These are phyloP conservation scores for Atrichornis clamosus DNA, from an alignment of 2,113 vertebrate species.

Conservation along the genomic window DNA sequence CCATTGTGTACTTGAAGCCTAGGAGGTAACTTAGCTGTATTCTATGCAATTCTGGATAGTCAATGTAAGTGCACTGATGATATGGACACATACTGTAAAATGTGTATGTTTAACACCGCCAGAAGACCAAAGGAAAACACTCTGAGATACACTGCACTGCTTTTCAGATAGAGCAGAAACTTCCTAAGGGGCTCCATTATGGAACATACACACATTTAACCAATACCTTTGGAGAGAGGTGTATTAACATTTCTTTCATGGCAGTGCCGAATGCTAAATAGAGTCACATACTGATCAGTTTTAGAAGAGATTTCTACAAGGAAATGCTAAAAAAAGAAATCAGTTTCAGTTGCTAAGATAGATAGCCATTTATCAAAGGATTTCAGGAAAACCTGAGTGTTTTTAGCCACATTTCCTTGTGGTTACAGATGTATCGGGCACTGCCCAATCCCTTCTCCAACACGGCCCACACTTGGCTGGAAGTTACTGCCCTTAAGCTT, in stretches of 20 bases:
- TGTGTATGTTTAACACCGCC: not conserved
- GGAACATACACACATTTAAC: not conserved
- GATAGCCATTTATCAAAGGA: not conserved
- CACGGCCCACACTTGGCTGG: not conserved
- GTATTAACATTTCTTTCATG: not conserved
- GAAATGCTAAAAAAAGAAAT: not conserved
- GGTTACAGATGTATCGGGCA: not conserved
- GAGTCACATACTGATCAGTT: not conserved
- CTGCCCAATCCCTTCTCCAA: not conserved
- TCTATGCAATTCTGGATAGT: not conserved
- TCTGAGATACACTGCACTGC: not conserved
- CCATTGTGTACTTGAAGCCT: not conserved
- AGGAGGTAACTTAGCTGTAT: not conserved
- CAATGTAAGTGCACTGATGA: not conserved
- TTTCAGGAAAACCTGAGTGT: not conserved
- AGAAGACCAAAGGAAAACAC: not conserved
- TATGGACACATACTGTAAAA: not conserved
- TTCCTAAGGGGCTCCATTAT: not conserved
- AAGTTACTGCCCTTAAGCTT: not conserved
- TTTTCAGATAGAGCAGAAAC: not conserved
- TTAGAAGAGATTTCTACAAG: not conserved
- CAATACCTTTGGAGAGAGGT: not conserved
- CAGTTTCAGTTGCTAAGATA: not conserved
- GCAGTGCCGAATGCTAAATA: not conserved
- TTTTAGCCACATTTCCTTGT: not conserved